Evolutionary conservation across 2,113 vertebrate species (phyloP).

Genomic region (Promerops cafer): DNA sequence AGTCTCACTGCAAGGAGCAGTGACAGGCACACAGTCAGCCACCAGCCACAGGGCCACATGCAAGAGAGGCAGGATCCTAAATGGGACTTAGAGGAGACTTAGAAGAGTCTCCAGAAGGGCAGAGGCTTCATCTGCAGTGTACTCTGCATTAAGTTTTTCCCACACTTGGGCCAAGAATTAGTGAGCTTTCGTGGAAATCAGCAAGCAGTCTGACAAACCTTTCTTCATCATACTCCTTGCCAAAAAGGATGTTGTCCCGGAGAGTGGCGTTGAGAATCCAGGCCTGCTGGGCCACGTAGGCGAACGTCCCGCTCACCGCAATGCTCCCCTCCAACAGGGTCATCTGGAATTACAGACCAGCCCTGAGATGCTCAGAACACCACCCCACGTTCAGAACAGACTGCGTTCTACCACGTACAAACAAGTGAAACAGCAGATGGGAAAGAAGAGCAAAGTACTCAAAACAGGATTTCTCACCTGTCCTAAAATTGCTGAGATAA

Average conservation of each 20-base stretch:
- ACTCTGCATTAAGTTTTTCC: background rate
- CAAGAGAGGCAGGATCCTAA: background rate
- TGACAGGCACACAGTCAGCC: background rate
- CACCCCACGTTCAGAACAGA: background rate
- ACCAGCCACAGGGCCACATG: background rate
- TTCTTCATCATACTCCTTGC: constrained; percentile 87
- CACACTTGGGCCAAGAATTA: background rate
- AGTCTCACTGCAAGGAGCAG: background rate
- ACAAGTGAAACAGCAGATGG: background rate
- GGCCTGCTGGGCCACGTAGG: constrained; percentile 91
- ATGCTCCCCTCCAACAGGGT: constrained; percentile 85
- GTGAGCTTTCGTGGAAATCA: background rate
- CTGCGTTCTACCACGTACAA: background rate
- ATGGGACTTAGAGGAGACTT: background rate
- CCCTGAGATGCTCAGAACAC: background rate
- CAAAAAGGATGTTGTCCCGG: constrained; percentile 92
- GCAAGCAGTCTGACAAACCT: constrained; percentile 69
- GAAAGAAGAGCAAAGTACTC: background rate
- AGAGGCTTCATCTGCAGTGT: background rate
- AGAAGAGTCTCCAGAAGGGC: background rate
- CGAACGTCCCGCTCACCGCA: constrained; percentile 81
- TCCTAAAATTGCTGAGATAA: constrained; percentile 88
- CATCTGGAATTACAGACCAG: constrained; percentile 74
- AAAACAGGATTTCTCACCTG: constrained; percentile 76
- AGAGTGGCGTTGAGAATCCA: constrained; percentile 90